These are phyloP conservation scores for Holothuria scabra DNA, from an alignment of 53 echinoderm and acorn worm species.

Conservation along the genomic window DNA sequence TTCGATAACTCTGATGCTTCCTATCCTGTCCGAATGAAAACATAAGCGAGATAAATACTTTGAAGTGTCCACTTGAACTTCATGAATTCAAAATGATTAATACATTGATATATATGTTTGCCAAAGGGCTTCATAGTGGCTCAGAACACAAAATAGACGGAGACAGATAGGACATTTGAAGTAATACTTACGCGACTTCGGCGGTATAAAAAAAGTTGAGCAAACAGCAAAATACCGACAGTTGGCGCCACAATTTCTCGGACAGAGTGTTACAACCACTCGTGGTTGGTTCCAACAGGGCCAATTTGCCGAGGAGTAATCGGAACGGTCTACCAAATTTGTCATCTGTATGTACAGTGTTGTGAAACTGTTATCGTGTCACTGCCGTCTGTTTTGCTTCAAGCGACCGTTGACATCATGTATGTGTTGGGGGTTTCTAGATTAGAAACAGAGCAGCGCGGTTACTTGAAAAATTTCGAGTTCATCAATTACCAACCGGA, in stretches of 20 bases:
- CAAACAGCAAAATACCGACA: conserved; percentile 25
- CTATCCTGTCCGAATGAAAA: no score
- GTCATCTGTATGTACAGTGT: not conserved
- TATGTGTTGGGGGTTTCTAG: not conserved
- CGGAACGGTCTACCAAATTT: conserved; percentile 17
- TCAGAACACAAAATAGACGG: conserved; percentile 1
- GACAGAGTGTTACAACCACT: conserved; percentile 22
- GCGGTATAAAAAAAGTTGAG: conserved; percentile 24
- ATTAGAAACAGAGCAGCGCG: not conserved
- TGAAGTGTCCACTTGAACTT: conserved; percentile 42
- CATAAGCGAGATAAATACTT: not conserved
- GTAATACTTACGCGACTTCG: conserved; percentile 12
- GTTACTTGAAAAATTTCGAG: no score
- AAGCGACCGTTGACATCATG: conserved; percentile 35
- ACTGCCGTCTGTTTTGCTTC: conserved; percentile 23
- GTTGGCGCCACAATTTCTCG: conserved; percentile 36
- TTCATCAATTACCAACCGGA: no score
- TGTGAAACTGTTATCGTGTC: not conserved
- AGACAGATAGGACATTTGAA: conserved; percentile 31
- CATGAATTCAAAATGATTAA: conserved; percentile 34
- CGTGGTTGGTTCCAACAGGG: conserved; percentile 34
- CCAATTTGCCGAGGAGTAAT: conserved; percentile 37
- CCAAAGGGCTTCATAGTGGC: conserved; percentile 20
- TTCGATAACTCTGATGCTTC: no score
- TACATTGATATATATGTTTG: conserved; percentile 26